Conservation (phyloP, 2,888 invertebrate genomes). For the Alentia gelatinosa region DNA sequence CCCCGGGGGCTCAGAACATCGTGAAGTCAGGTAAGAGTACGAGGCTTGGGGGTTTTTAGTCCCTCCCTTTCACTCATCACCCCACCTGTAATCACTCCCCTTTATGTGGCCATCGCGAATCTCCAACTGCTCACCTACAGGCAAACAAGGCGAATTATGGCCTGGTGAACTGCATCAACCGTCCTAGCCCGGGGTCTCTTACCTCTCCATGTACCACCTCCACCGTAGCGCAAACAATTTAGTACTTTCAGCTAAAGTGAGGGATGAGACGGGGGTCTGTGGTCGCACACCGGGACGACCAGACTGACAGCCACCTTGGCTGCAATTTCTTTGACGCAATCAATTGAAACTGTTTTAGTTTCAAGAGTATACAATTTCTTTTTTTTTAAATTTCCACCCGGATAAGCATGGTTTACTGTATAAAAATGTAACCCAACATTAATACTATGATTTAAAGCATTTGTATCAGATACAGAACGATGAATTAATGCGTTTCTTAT, state of each 20-base stretch:
- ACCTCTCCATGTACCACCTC: background rate
- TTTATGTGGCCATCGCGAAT: background rate
- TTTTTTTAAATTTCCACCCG: too few species aligned
- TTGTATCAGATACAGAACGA: too few species aligned
- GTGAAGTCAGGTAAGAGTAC: background rate
- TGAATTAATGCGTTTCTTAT: too few species aligned
- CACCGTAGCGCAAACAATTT: background rate
- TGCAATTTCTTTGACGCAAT: background rate
- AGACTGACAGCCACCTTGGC: background rate
- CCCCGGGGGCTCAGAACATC: background rate
- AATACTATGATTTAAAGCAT: too few species aligned
- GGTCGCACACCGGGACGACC: background rate
- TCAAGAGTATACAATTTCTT: too few species aligned
- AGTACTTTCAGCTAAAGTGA: background rate
- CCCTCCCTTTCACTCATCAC: background rate
- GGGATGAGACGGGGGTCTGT: background rate
- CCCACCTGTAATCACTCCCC: background rate
- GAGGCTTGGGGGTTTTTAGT: background rate
- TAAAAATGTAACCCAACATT: too few species aligned
- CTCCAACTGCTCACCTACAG: background rate
- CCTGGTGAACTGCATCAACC: background rate
- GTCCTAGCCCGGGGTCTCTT: background rate
- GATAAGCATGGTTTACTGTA: too few species aligned
- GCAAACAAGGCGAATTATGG: background rate
- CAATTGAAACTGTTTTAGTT: too few species aligned